Conservation (phyloP, 2,888 invertebrate genomes). For the Calameuta idolon region DNA sequence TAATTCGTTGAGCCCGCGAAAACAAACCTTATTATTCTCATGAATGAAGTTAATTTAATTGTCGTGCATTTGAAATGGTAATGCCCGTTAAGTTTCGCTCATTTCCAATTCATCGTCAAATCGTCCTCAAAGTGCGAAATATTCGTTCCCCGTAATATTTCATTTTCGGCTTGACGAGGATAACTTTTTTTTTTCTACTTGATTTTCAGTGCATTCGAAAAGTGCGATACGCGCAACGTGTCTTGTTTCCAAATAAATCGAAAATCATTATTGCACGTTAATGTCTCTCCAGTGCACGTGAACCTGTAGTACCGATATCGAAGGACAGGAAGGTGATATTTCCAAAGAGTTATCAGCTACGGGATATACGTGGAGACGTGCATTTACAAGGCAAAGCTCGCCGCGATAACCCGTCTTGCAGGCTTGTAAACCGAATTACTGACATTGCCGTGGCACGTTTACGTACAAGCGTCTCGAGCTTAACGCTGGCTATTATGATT, state of each 20-base stretch:
- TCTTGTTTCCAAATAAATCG: neutral
- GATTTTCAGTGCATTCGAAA: neutral
- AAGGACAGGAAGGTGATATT: neutral
- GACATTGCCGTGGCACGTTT: constrained; percentile 43
- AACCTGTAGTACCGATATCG: neutral
- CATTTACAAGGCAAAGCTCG: neutral
- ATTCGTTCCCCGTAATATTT: neutral
- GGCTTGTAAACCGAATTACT: constrained; percentile 42
- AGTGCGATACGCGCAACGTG: neutral
- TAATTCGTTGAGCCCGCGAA: constrained; percentile 30
- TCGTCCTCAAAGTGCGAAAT: neutral
- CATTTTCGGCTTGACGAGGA: neutral
- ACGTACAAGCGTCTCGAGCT: constrained; percentile 44
- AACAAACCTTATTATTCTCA: constrained; percentile 50
- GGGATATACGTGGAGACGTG: neutral
- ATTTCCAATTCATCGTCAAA: constrained; percentile 37
- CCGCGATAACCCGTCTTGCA: constrained; percentile 2
- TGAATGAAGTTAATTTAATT: constrained; percentile 47
- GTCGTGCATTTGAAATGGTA: constrained; percentile 49
- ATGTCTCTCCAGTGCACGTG: neutral
- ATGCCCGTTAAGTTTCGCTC: constrained; percentile 38
- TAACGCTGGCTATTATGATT: constrained; percentile 43
- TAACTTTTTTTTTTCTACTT: neutral
- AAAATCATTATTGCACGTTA: neutral
- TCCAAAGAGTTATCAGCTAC: neutral